Percentiles rank a stretch among this genome's conserved stretches.
phyloP scores from a whole-genome alignment of 2,888 invertebrate species.

The Orthosia gothica region DNA sequence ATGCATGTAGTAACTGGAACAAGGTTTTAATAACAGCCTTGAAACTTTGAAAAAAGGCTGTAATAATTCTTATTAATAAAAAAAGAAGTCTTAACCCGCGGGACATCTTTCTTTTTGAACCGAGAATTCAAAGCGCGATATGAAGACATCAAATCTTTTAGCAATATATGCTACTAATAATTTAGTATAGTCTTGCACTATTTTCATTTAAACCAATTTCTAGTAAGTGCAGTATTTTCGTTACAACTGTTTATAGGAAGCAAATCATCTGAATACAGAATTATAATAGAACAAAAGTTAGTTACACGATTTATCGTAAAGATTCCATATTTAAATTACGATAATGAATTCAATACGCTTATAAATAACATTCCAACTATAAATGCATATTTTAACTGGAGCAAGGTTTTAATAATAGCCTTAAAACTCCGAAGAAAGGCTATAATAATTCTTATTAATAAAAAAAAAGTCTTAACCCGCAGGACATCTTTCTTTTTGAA shows the following conservation, averaged over 20 bases:
- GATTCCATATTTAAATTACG: constrained; percentile 34
- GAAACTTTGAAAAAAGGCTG: constrained; percentile 2
- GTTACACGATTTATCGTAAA: not conserved
- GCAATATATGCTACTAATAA: constrained; percentile 7
- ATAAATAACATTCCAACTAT: constrained; percentile 17
- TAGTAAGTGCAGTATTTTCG: too few species aligned
- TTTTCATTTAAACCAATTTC: too few species aligned
- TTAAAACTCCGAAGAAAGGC: constrained; percentile 12
- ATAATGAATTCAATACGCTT: constrained; percentile 11
- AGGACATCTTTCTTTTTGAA: not conserved
- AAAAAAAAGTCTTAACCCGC: not conserved
- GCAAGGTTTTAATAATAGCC: constrained; percentile 42
- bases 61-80: not conserved
- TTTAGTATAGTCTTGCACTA: constrained; percentile 33
- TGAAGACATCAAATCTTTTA: not conserved
- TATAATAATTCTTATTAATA: not conserved
- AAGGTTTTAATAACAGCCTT: constrained; percentile 42
- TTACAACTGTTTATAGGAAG: not conserved
- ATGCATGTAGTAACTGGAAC: constrained; percentile 23
- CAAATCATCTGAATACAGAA: not conserved
- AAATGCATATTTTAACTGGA: constrained; percentile 21
- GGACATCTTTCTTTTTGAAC: not conserved
- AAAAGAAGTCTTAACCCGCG: not conserved
- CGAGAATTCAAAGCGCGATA: constrained; percentile 10
- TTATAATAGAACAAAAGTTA: not conserved